A percentile compares a stretch with the other conserved stretches of the same genome.
Evolutionary conservation across 2,113 vertebrate species (phyloP).

Genomic region (Salminus brasiliensis): DNA sequence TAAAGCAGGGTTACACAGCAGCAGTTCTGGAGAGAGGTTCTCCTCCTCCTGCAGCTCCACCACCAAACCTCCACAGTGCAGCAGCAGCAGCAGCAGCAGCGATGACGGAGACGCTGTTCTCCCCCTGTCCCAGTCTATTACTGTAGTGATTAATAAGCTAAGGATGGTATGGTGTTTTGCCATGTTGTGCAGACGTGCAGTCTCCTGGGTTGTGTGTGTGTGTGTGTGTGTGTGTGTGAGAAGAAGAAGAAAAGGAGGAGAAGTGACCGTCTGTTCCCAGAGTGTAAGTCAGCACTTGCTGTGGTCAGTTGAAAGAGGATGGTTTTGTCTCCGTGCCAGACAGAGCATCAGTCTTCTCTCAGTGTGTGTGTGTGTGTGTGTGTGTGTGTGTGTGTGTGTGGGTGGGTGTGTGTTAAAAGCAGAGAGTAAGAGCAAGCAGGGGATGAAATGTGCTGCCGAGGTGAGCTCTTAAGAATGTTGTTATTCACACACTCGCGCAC

Average conservation of each 20-base stretch:
- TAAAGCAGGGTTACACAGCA: no score
- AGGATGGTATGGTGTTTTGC: no score
- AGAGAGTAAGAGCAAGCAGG: background rate
- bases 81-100: no score
- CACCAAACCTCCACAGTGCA: no score
- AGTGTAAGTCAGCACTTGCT: constrained; percentile 38
- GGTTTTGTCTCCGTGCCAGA: constrained; percentile 1
- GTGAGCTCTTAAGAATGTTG: background rate
- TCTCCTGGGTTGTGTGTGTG: no score
- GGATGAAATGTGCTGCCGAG: background rate
- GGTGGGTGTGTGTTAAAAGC: background rate
- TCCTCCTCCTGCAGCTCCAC: no score
- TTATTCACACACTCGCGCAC: background rate
- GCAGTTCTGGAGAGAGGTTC: no score
- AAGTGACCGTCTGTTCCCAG: constrained; percentile 7
- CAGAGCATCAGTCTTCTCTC: background rate
- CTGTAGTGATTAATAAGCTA: no score
- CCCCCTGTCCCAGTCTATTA: no score
- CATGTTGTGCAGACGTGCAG: no score
- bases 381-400: constrained; percentile 11
- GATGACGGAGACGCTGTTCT: no score
- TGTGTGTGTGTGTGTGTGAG: background rate
- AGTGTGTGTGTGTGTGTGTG: constrained; percentile 15
- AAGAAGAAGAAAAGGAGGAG: background rate
- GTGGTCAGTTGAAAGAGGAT: constrained; percentile 21